Percentiles rank a stretch among this genome's conserved stretches.
These are phyloP conservation scores for Pungitius pungitius DNA, from an alignment of 2,113 vertebrate species.

Conservation along the genomic window DNA sequence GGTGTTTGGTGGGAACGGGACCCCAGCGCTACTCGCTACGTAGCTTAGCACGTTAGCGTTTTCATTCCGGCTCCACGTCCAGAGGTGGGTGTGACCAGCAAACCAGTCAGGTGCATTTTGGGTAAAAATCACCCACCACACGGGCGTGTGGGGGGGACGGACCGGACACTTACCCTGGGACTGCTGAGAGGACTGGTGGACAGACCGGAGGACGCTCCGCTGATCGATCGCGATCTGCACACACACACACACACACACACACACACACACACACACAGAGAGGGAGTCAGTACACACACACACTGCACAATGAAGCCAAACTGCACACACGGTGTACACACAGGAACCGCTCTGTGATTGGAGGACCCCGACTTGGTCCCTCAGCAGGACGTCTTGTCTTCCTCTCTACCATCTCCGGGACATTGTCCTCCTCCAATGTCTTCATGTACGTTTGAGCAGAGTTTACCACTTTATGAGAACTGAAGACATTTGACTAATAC, in stretches of 20 bases:
- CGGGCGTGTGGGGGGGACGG: constrained; percentile 33
- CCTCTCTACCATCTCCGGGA: no score
- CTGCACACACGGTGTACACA: neutral
- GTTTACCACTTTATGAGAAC: no score
- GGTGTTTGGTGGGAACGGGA: no score
- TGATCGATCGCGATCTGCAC: constrained; percentile 95
- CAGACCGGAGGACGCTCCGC: constrained; percentile 94
- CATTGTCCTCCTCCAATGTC: no score
- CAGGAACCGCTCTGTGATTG: neutral
- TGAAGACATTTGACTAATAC: no score
- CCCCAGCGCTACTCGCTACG: neutral
- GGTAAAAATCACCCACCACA: constrained; percentile 17
- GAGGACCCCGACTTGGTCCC: no score
- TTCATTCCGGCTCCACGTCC: neutral
- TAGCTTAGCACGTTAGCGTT: no score
- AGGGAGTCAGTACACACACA: constrained; percentile 8
- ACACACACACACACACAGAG: neutral
- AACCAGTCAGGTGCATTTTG: constrained; percentile 57
- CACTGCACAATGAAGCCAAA: neutral
- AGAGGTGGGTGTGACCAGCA: constrained; percentile 30
- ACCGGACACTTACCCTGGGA: constrained; percentile 91
- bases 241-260: neutral
- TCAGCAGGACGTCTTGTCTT: no score
- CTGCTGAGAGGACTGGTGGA: constrained; percentile 99
- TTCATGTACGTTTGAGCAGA: no score